phyloP scores from a whole-genome alignment of 1,140 invertebrate species.

The Pseudomyrmex concolor region DNA sequence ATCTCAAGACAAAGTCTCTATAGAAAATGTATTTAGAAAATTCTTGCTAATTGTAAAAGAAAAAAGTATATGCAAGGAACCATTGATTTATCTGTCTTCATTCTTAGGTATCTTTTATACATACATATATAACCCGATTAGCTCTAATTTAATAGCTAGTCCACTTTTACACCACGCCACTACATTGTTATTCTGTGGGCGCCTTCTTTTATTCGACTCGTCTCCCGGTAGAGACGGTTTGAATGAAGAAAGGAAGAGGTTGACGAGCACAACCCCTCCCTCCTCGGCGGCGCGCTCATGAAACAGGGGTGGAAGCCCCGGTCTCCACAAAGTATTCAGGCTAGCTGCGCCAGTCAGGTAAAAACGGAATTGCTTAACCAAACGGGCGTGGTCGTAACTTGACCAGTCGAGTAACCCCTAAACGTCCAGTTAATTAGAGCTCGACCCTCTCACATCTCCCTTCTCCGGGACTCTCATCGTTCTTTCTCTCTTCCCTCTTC shows the following conservation, averaged over 20 bases:
- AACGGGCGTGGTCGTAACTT: constrained; percentile 77
- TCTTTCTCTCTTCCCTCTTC: background rate
- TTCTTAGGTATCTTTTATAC: too few relatives aligned
- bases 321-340: constrained; percentile 66
- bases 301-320: constrained; percentile 41
- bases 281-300: constrained; percentile 25
- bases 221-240: constrained; percentile 17
- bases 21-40: too few relatives aligned
- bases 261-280: constrained; percentile 14
- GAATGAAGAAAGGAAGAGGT: constrained; percentile 38
- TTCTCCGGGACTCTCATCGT: background rate
- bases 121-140: too few relatives aligned
- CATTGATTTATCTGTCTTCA: too few relatives aligned
- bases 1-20: background rate
- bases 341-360: constrained; percentile 67
- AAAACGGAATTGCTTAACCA: constrained; percentile 70
- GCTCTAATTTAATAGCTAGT: constrained; percentile 6
- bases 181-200: constrained; percentile 12
- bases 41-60: too few relatives aligned
- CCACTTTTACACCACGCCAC: background rate
- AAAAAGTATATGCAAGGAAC: too few relatives aligned
- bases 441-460: constrained; percentile 55
- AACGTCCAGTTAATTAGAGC: constrained; percentile 83
- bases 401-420: constrained; percentile 76
- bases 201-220: background rate